A percentile compares a stretch with the other conserved stretches of the same genome.
Conservation (phyloP, 2,888 invertebrate species). For the Trachelus tabidus region DNA sequence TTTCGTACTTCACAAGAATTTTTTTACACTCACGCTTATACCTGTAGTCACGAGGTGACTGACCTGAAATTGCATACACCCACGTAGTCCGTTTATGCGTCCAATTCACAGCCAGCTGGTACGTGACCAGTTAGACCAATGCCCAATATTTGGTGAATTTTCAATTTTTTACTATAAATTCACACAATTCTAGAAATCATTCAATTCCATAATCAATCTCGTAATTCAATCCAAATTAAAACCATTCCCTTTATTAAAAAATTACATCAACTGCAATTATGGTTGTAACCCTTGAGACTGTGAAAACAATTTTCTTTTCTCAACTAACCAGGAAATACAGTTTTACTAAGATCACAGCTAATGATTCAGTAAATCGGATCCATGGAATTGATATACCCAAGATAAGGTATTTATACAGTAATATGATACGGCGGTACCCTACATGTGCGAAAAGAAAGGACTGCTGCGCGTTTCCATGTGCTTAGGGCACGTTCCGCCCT, state of each 20-base stretch:
- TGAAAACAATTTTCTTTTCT: background rate
- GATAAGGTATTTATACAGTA: conserved; percentile 52
- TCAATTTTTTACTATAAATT: conserved; percentile 30
- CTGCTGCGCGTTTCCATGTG: conserved; percentile 16
- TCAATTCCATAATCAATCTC: conserved; percentile 8
- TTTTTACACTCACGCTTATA: no score
- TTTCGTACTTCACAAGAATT: no score
- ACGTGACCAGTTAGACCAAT: conserved; percentile 47
- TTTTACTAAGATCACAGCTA: background rate
- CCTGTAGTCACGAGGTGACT: background rate
- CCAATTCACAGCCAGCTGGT: conserved; percentile 45
- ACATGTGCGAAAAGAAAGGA: background rate
- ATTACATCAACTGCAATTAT: background rate
- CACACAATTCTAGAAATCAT: conserved; percentile 29
- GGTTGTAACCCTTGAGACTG: background rate
- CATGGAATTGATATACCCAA: conserved; percentile 17
- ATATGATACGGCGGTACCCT: conserved; percentile 37
- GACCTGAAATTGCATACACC: conserved; percentile 45
- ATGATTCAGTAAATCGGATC: conserved; percentile 2
- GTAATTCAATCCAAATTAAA: background rate
- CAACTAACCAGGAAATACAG: background rate
- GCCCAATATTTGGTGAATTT: conserved; percentile 38
- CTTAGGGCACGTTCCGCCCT: conserved; percentile 41
- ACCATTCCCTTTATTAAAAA: background rate
- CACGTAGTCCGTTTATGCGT: conserved; percentile 51